Percentiles rank a stretch among this genome's conserved stretches.
These are phyloP conservation scores for Tragulus kanchil DNA, from an alignment of 2,113 vertebrate species.

Conservation along the genomic window DNA sequence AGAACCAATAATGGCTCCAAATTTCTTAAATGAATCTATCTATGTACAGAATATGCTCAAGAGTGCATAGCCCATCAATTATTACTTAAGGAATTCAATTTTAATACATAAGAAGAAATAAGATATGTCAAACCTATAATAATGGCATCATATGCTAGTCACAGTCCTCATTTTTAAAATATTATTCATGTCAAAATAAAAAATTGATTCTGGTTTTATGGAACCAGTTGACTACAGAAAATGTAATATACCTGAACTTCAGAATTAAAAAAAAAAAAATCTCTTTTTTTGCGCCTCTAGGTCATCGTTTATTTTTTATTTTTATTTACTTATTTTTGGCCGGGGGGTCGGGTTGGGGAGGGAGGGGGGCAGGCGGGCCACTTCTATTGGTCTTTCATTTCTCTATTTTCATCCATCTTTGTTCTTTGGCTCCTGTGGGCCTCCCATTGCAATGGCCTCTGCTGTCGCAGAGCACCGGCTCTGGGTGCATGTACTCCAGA, in stretches of 20 bases:
- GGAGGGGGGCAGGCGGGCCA: no score
- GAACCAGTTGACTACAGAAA: slow-evolving; percentile 50
- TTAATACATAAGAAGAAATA: slow-evolving; percentile 69
- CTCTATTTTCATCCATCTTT: no score
- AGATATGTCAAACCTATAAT: slow-evolving; percentile 61
- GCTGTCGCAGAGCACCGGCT: no score
- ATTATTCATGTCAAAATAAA: slow-evolving; percentile 68
- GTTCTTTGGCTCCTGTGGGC: no score
- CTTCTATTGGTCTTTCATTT: no score
- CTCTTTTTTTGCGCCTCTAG: no score
- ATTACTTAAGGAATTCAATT: slow-evolving; percentile 63
- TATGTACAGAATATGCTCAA: not conserved
- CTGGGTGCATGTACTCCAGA: no score
- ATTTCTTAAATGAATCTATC: slow-evolving; percentile 47
- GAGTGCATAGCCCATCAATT: slow-evolving; percentile 20
- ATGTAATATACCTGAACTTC: slow-evolving; percentile 4
- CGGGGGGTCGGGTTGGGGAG: no score
- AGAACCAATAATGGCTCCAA: slow-evolving; percentile 49
- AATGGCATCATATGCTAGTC: slow-evolving; percentile 44
- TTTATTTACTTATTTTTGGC: no score
- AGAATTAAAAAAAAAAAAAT: not conserved
- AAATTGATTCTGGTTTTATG: slow-evolving; percentile 49
- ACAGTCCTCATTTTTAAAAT: slow-evolving; percentile 70
- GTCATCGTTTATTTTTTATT: no score
- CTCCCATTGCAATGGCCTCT: no score